Conservation (phyloP, 2,888 invertebrate genomes). For the Chrysomela aeneicollis region DNA sequence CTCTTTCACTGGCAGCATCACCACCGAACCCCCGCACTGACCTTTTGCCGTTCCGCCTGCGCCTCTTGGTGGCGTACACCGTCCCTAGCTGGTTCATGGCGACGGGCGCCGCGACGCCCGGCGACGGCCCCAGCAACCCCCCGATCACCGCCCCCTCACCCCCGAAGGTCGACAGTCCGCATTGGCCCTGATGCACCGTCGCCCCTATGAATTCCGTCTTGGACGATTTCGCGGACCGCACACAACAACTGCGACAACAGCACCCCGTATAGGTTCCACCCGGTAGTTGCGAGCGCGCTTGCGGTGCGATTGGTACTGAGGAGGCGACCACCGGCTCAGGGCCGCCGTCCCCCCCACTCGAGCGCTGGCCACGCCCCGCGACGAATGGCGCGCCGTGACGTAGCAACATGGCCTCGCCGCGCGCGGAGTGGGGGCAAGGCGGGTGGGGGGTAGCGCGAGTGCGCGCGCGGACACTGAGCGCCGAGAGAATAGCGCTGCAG, state of each 20-base stretch:
- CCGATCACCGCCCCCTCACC: slow-evolving; percentile 56
- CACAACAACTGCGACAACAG: slow-evolving; percentile 1
- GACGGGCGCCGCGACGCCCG: slow-evolving; percentile 49
- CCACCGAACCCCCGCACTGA: slow-evolving; percentile 57
- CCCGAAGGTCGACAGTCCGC: slow-evolving; percentile 57
- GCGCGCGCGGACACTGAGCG: slow-evolving; percentile 39
- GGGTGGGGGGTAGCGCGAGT: slow-evolving; percentile 40
- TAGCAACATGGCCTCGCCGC: slow-evolving; percentile 57
- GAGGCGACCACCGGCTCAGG: slow-evolving; percentile 25
- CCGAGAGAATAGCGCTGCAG: slow-evolving; percentile 23
- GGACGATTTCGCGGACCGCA: slow-evolving; percentile 31
- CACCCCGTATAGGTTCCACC: slow-evolving; percentile 6
- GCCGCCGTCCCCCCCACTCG: slow-evolving; percentile 34
- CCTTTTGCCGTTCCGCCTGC: slow-evolving; percentile 97
- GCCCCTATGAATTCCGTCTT: slow-evolving; percentile 57
- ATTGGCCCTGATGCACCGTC: slow-evolving; percentile 55
- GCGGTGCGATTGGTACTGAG: slow-evolving; percentile 47
- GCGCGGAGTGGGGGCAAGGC: slow-evolving; percentile 22
- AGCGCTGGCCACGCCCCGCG: slow-evolving; percentile 47
- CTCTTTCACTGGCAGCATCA: too few species aligned
- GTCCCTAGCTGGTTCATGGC: slow-evolving; percentile 90
- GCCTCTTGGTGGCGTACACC: slow-evolving; percentile 95
- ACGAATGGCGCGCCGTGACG: slow-evolving; percentile 50
- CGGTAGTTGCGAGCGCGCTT: slow-evolving; percentile 32
- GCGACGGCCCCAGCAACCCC: slow-evolving; percentile 51